Evolutionary conservation across 2,888 invertebrate species (phyloP), one percentile per base, ranked within the genome.

Genomic region (Octonoba sinensis): DNA sequence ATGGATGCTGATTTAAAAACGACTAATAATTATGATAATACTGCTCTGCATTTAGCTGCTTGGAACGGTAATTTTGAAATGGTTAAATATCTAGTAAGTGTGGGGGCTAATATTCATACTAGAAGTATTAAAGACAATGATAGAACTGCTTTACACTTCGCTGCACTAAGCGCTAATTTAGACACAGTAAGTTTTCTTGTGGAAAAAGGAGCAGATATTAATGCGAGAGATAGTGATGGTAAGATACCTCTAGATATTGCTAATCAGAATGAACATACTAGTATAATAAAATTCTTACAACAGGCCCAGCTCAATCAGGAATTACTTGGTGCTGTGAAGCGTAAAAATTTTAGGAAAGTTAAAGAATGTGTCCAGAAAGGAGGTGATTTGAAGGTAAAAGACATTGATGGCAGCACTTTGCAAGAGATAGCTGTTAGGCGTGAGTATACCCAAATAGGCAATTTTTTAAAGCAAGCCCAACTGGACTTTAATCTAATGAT

Each of bases 131-230:
- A 64, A n/a, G 44, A 64, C n/a, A 18, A 44, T 36, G 15, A 11
- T 16, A n/a, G 36, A 36, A 60, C 60, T 60, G 16, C 56, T 56
- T 15, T 56, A 6, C 56, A 56, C 13, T 20, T 56, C 8, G 56
- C 56, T 8, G 20, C 13, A 20, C 18, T 6, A 56, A 56, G 56
- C 20, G 56, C 12, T 56, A 56, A 56, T 56, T 56, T 56, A 56
- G 56, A 56, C 11, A 20, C 20, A 20, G 56, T 56, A 12, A 56
- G 20, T 6, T 20, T 12, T 56, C 56, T 56, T 20, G 56, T 56
- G 6, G 56, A 56, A 56, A 56, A 56, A 56, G 56, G 56, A 56
- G 56, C 56, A 20, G 18, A 56, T 56, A 56, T 56, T 56, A 56
- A 60, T 60, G 20, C 16, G 12, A 22, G n/a, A 4, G n/a, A 54